A percentile compares a stretch with the other conserved stretches of the same genome.
Conservation (phyloP, 2,113 vertebrate genomes). For the Chamaea fasciata region DNA sequence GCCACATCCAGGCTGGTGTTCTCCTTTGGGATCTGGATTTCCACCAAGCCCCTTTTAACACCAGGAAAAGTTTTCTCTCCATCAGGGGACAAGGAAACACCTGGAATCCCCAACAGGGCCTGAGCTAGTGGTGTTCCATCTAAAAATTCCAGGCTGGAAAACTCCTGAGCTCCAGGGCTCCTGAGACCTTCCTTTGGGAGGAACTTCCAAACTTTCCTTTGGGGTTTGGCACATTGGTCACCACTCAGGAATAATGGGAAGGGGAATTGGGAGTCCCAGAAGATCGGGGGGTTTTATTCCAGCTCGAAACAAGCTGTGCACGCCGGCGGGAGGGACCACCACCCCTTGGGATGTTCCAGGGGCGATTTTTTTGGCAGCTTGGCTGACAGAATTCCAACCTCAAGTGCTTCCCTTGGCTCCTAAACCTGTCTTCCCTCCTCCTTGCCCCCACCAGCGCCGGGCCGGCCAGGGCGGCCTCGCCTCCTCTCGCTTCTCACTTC, state of each 20-base stretch:
- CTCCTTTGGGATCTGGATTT: not conserved
- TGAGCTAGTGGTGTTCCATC: not conserved
- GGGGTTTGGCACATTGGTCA: not conserved
- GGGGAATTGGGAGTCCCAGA: not conserved
- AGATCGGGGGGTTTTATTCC: not conserved
- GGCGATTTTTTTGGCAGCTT: constrained; percentile 6
- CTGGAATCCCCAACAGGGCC: not conserved
- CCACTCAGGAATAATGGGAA: not conserved
- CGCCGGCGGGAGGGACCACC: not conserved
- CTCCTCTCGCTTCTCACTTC: not conserved
- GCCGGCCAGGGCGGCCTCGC: not conserved
- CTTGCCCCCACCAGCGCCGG: not conserved
- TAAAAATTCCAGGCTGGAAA: not conserved
- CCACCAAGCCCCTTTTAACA: not conserved
- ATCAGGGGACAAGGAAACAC: not conserved
- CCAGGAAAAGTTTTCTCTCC: not conserved
- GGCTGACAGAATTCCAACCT: not conserved
- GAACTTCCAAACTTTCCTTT: not conserved
- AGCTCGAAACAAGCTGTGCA: not conserved
- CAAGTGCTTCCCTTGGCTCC: constrained; percentile 13
- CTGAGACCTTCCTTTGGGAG: not conserved
- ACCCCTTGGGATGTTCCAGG: not conserved
- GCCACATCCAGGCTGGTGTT: not conserved
- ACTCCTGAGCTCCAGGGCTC: not conserved
- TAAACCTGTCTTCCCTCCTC: not conserved